phyloP scores from a whole-genome alignment of 35 echinoderm and acorn worm species.

The Holothuria glaberrima region DNA sequence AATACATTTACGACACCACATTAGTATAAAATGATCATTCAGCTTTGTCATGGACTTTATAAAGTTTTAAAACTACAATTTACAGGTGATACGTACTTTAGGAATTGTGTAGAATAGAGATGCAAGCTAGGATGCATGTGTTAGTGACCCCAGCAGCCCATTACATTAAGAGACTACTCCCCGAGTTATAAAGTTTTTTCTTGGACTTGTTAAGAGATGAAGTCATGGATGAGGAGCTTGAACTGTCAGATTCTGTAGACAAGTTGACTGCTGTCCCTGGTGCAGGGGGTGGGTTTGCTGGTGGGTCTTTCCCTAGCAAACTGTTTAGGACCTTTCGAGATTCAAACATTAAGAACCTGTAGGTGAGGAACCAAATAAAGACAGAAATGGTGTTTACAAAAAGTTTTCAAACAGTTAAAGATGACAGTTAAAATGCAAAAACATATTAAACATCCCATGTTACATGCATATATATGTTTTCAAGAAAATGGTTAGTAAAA shows the following conservation, averaged over 20 bases:
- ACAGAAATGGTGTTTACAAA: no score
- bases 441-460: no score
- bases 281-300: not conserved
- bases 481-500: no score
- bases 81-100: not conserved
- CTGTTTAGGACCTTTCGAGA: constrained; percentile 19
- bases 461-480: no score
- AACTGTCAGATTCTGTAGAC: not conserved
- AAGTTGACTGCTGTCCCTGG: not conserved
- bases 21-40: no score
- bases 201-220: constrained; percentile 3
- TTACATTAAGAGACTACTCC: constrained; percentile 20
- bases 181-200: constrained; percentile 37
- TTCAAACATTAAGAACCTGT: constrained; percentile 11
- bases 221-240: not conserved
- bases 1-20: no score
- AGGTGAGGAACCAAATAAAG: no score
- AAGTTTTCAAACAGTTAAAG: no score
- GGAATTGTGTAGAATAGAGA: not conserved
- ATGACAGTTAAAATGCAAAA: no score
- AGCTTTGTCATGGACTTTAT: no score
- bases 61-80: no score
- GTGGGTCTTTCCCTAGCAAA: constrained; percentile 30
- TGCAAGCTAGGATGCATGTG: no score
- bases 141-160: not conserved